Base-by-base conservation (phyloP, 1,140 invertebrate genomes). In the Ooceraea biroi region DNA sequence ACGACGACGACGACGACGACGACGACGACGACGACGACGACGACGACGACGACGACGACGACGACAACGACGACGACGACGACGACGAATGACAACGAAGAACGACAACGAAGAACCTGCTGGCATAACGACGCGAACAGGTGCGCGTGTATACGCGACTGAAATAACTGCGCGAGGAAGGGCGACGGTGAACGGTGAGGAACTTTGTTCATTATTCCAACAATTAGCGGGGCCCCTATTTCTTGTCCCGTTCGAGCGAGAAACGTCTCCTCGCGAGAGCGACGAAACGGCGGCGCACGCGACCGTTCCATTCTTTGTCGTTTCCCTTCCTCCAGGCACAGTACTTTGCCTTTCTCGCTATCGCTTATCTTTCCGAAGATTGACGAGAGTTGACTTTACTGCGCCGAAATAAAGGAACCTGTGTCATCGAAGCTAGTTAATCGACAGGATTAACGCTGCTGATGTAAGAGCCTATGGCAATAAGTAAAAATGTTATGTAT, bases 131-230 rank as follows among this genome's bases (percentile, higher is more conserved):
- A 86, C 74, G 68, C 48, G 72, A 82, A 84, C 84, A 87, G 84
- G 52, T 69, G 84, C 73, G 78, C 76, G 48, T 82, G 50, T 85
- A 76, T 76, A 66, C 78, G 66, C 76, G 82, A 76, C 77, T 61
- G 83, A 46, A 85, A 86, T 85, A 87, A 89, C 84, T 85, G 66
- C 72, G 36, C 74, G 85, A 77, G 83, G 19, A 71, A 48, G 41
- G 41, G 72, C n/a, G 36, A 22, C 17, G 63, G 25, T 17, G 19
- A 30, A 17, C 27, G 25, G 55, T 17, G 36, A 44, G 84, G 69
- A 92, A 93, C 88, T 92, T 92, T 91, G 84, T 93, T 93, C 92
- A 90, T 93, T 92, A 92, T 91, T 91, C 86, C 86, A 87, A 92
- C 90, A 92, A 93, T 93, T 92, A 93, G 88, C 91, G 86, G 52